Evolutionary conservation across 1,140 invertebrate species (phyloP).

Genomic region (Lethrus apterus): DNA sequence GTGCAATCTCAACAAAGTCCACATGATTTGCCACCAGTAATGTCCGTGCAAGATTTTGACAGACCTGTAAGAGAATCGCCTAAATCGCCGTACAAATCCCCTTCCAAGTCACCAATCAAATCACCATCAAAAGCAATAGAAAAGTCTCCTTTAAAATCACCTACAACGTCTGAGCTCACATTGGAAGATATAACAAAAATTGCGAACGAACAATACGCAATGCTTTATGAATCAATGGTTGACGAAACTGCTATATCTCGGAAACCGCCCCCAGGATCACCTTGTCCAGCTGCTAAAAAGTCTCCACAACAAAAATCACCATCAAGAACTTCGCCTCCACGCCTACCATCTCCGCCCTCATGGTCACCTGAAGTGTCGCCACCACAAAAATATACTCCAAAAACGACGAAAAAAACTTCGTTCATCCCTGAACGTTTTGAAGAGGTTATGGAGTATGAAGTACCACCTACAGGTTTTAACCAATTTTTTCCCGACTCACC

Average conservation of each 20-base stretch:
- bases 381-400: not conserved
- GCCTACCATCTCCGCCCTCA: not conserved
- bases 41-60: too few relatives aligned
- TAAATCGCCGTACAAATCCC: too few relatives aligned
- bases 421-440: not conserved
- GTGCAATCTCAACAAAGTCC: not conserved
- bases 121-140: not conserved
- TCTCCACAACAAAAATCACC: not conserved
- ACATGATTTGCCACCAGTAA: too few relatives aligned
- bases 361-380: not conserved
- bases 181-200: not conserved
- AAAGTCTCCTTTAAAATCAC: not conserved
- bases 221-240: not conserved
- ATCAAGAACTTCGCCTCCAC: not conserved
- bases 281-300: not conserved
- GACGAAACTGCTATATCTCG: not conserved
- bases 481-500: not conserved
- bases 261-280: not conserved
- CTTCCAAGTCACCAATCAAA: too few relatives aligned
- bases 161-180: not conserved
- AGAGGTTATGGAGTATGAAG: slow-evolving; percentile 4
- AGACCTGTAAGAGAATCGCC: too few relatives aligned
- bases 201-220: not conserved
- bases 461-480: not conserved
- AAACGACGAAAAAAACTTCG: not conserved